phyloP scores from a whole-genome alignment of 1,140 invertebrate species.

The Pissodes strobi region DNA sequence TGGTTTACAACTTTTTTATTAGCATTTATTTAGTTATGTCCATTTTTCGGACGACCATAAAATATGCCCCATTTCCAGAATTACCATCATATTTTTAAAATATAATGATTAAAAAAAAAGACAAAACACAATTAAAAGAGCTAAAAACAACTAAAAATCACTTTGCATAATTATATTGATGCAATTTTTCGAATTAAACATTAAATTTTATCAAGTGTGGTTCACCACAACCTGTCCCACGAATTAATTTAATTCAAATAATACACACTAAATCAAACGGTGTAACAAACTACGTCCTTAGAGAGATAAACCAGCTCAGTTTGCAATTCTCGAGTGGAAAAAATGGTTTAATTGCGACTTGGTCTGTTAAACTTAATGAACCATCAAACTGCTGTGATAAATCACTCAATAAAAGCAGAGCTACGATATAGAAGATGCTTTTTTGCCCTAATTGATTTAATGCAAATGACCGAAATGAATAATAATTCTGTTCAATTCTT shows the following conservation, averaged over 20 bases:
- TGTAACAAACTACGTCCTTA: not conserved
- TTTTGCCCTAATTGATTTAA: conserved; percentile 22
- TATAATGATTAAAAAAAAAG: too few species aligned
- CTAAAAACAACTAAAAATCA: too few species aligned
- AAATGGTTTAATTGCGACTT: conserved; percentile 21
- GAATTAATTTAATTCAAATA: not conserved
- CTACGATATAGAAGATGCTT: not conserved
- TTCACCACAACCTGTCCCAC: not conserved
- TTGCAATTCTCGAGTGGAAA: conserved; percentile 1
- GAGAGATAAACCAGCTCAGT: not conserved
- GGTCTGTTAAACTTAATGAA: conserved; percentile 23
- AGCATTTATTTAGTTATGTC: too few species aligned
- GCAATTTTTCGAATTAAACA: too few species aligned
- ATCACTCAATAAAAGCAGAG: conserved; percentile 17
- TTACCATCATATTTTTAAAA: too few species aligned
- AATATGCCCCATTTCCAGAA: too few species aligned
- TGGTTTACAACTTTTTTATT: too few species aligned
- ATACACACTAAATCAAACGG: not conserved
- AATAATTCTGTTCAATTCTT: conserved; percentile 10
- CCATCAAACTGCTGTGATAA: conserved; percentile 10
- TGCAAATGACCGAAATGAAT: conserved; percentile 19
- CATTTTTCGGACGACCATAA: too few species aligned
- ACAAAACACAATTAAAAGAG: too few species aligned
- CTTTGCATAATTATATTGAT: too few species aligned
- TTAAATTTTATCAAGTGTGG: too few species aligned